Evolutionary conservation across 2,888 invertebrate genomes (phyloP), one percentile per base, ranked within the genome.

Genomic region (Chloroclystis v-ata): DNA sequence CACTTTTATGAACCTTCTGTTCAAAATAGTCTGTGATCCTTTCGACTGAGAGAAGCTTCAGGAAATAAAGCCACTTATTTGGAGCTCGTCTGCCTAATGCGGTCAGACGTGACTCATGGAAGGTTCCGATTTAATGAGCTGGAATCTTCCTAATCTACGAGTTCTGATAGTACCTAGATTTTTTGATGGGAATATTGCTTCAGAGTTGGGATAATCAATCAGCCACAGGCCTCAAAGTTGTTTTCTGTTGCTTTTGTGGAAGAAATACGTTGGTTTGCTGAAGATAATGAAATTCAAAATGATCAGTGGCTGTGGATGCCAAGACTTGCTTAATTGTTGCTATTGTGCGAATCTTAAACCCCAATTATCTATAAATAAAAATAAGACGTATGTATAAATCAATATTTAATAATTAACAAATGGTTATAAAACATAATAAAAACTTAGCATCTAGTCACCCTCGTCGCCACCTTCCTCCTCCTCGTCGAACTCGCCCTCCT

Each of bases 401-500:
- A 20, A 20, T 20, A 20, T 20, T n/a, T n/a, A n/a, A n/a, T n/a
- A n/a, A n/a, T n/a, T 5, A 20, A 20, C 20, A 20, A 20, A 20
- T 20, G 5, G 20, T 2, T 5, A 20, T n/a, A n/a, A n/a, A n/a
- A n/a, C n/a, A 5, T 20, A 20, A 4, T 4, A 20, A 20, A 20
- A 20, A 20, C 20, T 20, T 20, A 20, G 5, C 20, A 20, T 5
- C 74, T 82, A 87, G 71, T 89, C 89, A 65, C 88, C 91, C 59
- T 91, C 91, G 51, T 90, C 91, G 44, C 90, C 89, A 54, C 89
- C 90, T 44, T 89, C 89, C 49, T 89, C 89, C 54, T 89, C 89
- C 49, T 89, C 89, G 51, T 89, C 90, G 26, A 89, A 89, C 57
- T 89, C 89, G 1, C 89, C 89, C 56, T 89, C 89, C 52, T 89